Conservation (phyloP, 2,888 invertebrate species). For the Cheilosia urbana region DNA sequence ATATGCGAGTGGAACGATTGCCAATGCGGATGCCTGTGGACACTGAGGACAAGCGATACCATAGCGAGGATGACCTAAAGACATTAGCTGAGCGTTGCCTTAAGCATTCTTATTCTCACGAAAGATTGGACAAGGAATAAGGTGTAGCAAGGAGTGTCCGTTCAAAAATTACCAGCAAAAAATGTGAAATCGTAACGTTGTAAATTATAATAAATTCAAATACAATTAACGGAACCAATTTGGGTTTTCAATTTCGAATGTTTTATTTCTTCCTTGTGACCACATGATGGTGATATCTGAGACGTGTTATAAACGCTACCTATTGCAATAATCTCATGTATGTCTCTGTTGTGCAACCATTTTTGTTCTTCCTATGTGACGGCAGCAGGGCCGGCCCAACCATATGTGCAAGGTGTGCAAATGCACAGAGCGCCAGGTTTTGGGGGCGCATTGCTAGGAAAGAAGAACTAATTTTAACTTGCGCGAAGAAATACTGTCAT, state of each 20-base stretch:
- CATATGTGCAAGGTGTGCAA: too few relatives aligned
- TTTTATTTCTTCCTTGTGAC: background rate
- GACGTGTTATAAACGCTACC: too few relatives aligned
- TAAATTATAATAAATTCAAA: constrained; percentile 72
- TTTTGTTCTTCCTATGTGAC: too few relatives aligned
- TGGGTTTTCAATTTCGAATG: background rate
- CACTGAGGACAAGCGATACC: constrained; percentile 60
- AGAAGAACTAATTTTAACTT: too few relatives aligned
- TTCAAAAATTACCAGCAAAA: constrained; percentile 3
- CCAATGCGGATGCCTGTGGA: constrained; percentile 18
- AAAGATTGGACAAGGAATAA: constrained; percentile 67
- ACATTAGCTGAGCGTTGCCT: constrained; percentile 66
- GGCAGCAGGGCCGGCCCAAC: too few relatives aligned
- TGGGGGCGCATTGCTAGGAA: too few relatives aligned
- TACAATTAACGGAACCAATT: constrained; percentile 15
- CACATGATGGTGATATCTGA: too few relatives aligned
- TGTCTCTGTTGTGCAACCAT: too few relatives aligned
- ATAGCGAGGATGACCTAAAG: constrained; percentile 65
- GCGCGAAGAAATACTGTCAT: too few relatives aligned
- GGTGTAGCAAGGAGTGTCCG: constrained; percentile 11
- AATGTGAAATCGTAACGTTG: constrained; percentile 60
- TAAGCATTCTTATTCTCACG: constrained; percentile 70
- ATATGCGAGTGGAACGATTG: constrained; percentile 40
- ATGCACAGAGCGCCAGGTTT: too few relatives aligned
- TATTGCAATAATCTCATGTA: too few relatives aligned